Percentiles rank a stretch among this genome's conserved stretches.
phyloP scores from a whole-genome alignment of 1,140 invertebrate genomes.

The Psilanteris sp. region DNA sequence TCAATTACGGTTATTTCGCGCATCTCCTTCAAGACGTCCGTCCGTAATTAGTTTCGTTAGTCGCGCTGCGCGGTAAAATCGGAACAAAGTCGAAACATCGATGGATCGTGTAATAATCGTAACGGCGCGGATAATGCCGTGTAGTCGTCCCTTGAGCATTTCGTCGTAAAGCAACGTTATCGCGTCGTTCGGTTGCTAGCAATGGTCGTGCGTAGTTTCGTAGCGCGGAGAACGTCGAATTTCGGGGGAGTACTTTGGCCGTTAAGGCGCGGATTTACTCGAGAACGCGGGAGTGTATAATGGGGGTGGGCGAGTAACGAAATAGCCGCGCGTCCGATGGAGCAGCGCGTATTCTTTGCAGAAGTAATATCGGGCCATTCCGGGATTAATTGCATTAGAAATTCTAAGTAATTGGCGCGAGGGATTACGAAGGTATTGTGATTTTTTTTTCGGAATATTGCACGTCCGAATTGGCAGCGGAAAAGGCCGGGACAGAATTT shows the following conservation, averaged over 20 bases:
- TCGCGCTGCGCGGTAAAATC: no score
- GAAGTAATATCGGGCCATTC: background rate
- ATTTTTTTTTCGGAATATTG: no score
- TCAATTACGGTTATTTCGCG: no score
- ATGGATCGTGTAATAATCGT: slow-evolving; percentile 38
- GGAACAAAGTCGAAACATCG: slow-evolving; percentile 5
- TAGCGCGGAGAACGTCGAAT: slow-evolving; percentile 27
- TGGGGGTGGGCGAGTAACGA: slow-evolving; percentile 36
- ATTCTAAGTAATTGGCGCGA: slow-evolving; percentile 33
- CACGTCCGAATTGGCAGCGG: no score
- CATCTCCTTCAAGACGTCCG: no score
- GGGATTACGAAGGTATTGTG: background rate
- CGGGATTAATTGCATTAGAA: slow-evolving; percentile 44
- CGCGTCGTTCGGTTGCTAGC: slow-evolving; percentile 49
- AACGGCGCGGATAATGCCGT: slow-evolving; percentile 38
- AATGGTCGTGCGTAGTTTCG: slow-evolving; percentile 55
- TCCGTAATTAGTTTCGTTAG: no score
- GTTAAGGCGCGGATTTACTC: slow-evolving; percentile 51
- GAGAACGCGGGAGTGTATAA: slow-evolving; percentile 11
- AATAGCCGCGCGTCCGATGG: slow-evolving; percentile 8
- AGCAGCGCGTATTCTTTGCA: slow-evolving; percentile 5
- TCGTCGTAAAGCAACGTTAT: slow-evolving; percentile 59
- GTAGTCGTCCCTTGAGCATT: slow-evolving; percentile 43
- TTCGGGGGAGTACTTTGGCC: slow-evolving; percentile 36
- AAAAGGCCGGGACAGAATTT: no score